Evolutionary conservation across 2,888 invertebrate species (phyloP), one percentile per base, ranked within the genome.

Genomic region (Geotrupes spiniger): DNA sequence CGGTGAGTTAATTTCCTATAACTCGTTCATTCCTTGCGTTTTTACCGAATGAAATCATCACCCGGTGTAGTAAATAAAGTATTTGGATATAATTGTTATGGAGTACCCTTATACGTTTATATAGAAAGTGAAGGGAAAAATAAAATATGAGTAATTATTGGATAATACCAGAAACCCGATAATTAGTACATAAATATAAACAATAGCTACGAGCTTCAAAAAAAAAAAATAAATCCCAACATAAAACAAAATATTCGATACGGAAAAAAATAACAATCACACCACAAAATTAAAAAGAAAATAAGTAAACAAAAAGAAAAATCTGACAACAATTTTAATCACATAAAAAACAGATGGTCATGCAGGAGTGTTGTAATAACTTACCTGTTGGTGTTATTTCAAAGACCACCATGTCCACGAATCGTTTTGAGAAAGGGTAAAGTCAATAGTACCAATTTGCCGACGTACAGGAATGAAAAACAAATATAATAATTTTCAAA

Each of bases 311-410:
- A 37, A 52, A 50, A 39, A 53, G 56, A 65, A 54, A 63, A 63
- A 63, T 63, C 67, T 67, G 68, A 68, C 68, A 68, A 68, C 68
- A 68, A 68, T 68, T 65, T 66, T 59, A 62, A 57, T 57, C 44
- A 57, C 37, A 47, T 26, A 53, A 49, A 60, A 56, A 54, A 59
- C 55, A 55, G 57, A 60, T 36, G 46, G 39, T 37, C 27, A 39
- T 27, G 26, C 31, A 56, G 53, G 43, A 43, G 42, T 15, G 41
- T 40, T 39, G 39, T 47, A 38, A 21, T 9, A 52, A 65, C 65
- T 65, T 64, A 65, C 65, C 65, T 56, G 52, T 26, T 49, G 27
- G 42, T 40, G 12, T 16, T 12, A 21, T 14, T 17, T n/a, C 4
- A 11, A 5, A 12, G 12, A 11, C 11, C 5, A 11, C 10, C 10